phyloP scores from a whole-genome alignment of 2,888 invertebrate genomes.

The Standfussiana lucernea region DNA sequence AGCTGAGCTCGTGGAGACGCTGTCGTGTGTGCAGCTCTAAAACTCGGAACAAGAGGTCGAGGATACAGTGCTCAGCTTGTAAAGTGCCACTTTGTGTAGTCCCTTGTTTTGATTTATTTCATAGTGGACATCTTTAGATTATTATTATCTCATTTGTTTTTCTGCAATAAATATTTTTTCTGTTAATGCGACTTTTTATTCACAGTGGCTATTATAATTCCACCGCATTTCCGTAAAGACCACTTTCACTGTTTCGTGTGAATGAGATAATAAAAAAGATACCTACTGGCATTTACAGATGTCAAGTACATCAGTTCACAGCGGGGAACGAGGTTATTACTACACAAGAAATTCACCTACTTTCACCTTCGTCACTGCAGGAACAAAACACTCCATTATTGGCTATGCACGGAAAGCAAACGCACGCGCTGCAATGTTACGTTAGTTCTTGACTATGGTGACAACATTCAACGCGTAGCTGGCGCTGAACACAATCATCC shows the following conservation, averaged over 20 bases:
- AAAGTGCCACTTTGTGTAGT: constrained; percentile 18
- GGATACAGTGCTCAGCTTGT: not conserved
- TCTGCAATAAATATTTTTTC: not conserved
- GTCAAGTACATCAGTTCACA: constrained; percentile 32
- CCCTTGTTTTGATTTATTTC: constrained; percentile 17
- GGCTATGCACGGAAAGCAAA: constrained; percentile 42
- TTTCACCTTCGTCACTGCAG: constrained; percentile 9
- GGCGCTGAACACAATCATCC: constrained; percentile 31
- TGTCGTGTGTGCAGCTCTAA: not conserved
- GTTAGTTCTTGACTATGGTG: not conserved
- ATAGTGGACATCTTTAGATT: not conserved
- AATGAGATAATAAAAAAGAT: not conserved
- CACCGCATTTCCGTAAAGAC: constrained; percentile 11
- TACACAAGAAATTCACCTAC: constrained; percentile 29
- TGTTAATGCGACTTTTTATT: not conserved
- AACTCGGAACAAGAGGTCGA: not conserved
- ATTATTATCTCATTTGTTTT: not conserved
- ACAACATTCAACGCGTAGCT: not conserved
- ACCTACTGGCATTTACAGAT: constrained; percentile 25
- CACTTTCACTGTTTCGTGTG: not conserved
- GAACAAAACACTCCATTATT: constrained; percentile 22
- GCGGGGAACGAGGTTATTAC: constrained; percentile 21
- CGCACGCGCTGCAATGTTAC: constrained; percentile 29
- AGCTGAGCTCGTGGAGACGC: not conserved
- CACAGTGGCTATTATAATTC: not conserved